These are phyloP conservation scores for Bothrops jararaca DNA, from an alignment of 2,113 vertebrate genomes.

Conservation along the genomic window DNA sequence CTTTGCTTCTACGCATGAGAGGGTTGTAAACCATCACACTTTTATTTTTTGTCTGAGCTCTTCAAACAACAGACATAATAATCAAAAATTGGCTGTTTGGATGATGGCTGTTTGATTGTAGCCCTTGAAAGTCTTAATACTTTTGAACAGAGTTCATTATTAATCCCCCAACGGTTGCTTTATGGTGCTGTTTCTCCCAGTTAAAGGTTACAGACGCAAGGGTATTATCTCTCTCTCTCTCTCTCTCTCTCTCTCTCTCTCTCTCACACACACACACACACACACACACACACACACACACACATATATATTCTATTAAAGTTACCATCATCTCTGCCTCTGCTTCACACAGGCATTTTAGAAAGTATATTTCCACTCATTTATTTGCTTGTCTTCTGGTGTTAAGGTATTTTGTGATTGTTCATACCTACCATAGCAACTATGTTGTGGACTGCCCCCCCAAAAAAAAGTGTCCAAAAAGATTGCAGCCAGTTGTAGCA, in stretches of 20 bases:
- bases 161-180: background rate
- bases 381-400: background rate
- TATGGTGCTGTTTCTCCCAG: too few species aligned
- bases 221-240: too few species aligned
- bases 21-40: background rate
- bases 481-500: background rate
- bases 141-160: background rate
- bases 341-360: background rate
- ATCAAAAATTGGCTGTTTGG: constrained; percentile 2
- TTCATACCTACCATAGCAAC: background rate
- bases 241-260: too few species aligned
- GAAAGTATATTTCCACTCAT: background rate
- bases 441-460: background rate
- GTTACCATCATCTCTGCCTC: background rate
- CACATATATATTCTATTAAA: too few species aligned
- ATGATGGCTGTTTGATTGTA: fast-evolving
- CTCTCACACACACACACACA: too few species aligned
- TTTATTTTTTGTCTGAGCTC: background rate
- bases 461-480: background rate
- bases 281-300: too few species aligned
- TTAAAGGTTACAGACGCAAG: too few species aligned
- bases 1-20: background rate
- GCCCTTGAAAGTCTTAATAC: background rate
- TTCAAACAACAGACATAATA: background rate
- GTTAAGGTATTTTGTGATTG: background rate